Conservation (phyloP, 2,888 invertebrate species). For the Erynnis tages region DNA sequence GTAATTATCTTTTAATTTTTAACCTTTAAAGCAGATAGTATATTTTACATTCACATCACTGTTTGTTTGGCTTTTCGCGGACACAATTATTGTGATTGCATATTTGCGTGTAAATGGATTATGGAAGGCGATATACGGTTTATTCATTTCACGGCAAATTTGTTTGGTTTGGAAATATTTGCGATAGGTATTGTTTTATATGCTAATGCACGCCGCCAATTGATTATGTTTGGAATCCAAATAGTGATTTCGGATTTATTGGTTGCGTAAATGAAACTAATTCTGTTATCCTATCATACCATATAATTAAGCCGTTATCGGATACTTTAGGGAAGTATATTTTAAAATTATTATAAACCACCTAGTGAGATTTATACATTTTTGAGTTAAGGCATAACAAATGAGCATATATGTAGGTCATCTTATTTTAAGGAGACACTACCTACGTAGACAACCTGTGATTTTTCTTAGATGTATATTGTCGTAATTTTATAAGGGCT, state of each 20-base stretch:
- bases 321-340: too few species aligned
- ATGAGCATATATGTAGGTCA: too few species aligned
- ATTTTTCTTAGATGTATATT: too few species aligned
- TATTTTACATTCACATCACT: not conserved
- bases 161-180: slow-evolving; percentile 18
- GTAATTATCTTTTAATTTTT: too few species aligned
- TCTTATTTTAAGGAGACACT: too few species aligned
- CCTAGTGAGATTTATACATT: too few species aligned
- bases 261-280: not conserved
- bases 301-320: not conserved
- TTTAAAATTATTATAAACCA: too few species aligned
- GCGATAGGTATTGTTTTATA: slow-evolving; percentile 9
- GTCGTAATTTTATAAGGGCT: too few species aligned
- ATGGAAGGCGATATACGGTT: slow-evolving; percentile 6
- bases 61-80: not conserved
- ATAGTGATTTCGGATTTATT: not conserved
- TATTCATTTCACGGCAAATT: slow-evolving; percentile 11
- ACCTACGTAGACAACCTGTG: too few species aligned
- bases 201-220: slow-evolving; percentile 7
- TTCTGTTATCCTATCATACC: not conserved
- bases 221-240: not conserved
- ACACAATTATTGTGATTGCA: not conserved
- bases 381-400: too few species aligned
- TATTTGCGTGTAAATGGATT: slow-evolving; percentile 14
- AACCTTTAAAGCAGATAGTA: not conserved